Percentiles rank a stretch among this genome's conserved stretches.
phyloP scores from a whole-genome alignment of 2,113 vertebrate species.

The Thalassoma bifasciatum region DNA sequence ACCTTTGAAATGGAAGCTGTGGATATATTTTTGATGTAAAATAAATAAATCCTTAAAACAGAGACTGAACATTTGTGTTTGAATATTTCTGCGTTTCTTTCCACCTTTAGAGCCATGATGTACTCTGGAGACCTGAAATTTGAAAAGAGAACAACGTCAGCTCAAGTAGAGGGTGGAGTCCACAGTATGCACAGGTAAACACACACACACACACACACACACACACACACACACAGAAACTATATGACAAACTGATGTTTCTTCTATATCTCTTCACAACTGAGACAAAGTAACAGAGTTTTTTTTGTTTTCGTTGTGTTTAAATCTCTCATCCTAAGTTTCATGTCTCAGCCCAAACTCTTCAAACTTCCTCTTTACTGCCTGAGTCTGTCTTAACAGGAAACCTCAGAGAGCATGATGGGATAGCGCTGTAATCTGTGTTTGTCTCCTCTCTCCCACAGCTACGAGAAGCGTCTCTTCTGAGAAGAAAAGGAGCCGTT shows the following conservation, averaged over 20 bases:
- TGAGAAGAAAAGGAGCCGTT: constrained; percentile 76
- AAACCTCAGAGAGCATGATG: constrained; percentile 36
- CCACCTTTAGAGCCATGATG: constrained; percentile 92
- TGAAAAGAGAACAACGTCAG: constrained; percentile 94
- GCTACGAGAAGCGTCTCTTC: constrained; percentile 97
- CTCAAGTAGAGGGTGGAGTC: constrained; percentile 96
- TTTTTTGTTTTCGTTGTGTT: neutral
- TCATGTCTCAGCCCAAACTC: constrained; percentile 32
- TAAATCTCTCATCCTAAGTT: constrained; percentile 21
- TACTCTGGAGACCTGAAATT: constrained; percentile 98
- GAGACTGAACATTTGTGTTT: no score
- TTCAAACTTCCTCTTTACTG: constrained; percentile 54
- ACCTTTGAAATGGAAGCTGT: no score
- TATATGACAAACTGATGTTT: neutral
- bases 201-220: neutral
- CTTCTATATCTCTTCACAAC: neutral
- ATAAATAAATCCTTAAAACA: no score
- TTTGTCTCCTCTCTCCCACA: constrained; percentile 65
- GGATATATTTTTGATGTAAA: no score
- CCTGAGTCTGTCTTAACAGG: constrained; percentile 24
- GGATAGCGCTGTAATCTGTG: constrained; percentile 1
- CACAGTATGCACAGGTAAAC: constrained; percentile 96
- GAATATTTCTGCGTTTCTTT: neutral
- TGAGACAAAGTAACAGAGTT: neutral
- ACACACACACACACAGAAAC: no score